Conservation (phyloP, 30 jellyfish, hydroid and myxozoan genomes). For the Kudoa iwatai region DNA sequence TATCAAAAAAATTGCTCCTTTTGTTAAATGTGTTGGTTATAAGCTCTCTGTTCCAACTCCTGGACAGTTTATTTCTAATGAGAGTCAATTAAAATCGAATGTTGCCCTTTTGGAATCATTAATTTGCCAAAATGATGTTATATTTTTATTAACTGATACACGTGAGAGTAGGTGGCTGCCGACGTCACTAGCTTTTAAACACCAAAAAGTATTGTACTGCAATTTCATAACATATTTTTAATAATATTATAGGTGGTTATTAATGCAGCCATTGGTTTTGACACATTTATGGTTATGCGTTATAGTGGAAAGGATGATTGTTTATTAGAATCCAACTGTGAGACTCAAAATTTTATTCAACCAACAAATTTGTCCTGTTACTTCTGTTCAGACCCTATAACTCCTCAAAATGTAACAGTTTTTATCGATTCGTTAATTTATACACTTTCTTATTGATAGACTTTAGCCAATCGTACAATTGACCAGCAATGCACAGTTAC, state of each 20-base stretch:
- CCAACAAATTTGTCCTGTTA: slow-evolving; percentile 43
- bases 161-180: slow-evolving; percentile 97
- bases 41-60: slow-evolving; percentile 64
- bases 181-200: slow-evolving; percentile 26
- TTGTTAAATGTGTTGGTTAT: slow-evolving; percentile 4
- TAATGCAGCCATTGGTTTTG: slow-evolving; percentile 80
- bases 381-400: slow-evolving; percentile 65
- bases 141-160: slow-evolving; percentile 64
- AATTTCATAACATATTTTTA: not conserved
- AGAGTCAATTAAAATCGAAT: no score
- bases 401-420: slow-evolving; percentile 50
- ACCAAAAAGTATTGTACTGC: slow-evolving; percentile 25
- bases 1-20: slow-evolving; percentile 24
- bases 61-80: slow-evolving; percentile 25
- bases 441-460: no score
- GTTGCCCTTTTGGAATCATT: no score
- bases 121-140: slow-evolving; percentile 25
- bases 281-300: slow-evolving; percentile 50
- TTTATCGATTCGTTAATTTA: no score
- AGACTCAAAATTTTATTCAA: slow-evolving; percentile 7
- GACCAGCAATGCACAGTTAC: slow-evolving; percentile 89
- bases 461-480: slow-evolving; percentile 51
- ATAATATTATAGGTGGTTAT: slow-evolving; percentile 10
- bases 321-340: no score
- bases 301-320: no score